A percentile compares a stretch with the other conserved stretches of the same genome.
These are phyloP conservation scores for Spodoptera picta DNA, from an alignment of 2,888 invertebrate species.

Conservation along the genomic window DNA sequence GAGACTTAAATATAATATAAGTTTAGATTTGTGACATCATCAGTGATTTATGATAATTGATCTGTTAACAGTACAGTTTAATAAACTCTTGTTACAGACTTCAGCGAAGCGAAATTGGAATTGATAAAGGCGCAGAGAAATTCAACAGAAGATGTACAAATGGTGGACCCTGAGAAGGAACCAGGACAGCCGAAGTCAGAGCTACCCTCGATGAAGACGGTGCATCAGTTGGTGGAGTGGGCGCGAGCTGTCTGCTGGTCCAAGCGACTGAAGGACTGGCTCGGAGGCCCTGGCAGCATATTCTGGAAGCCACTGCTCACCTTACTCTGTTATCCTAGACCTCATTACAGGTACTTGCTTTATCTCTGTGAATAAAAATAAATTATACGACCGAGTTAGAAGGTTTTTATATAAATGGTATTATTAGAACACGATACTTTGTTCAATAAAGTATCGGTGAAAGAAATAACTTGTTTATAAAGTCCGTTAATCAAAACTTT, in stretches of 20 bases:
- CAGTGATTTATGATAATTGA: neutral
- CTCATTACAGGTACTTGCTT: slow-evolving; percentile 67
- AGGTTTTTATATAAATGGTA: too few species aligned
- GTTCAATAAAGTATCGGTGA: too few species aligned
- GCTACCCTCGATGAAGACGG: slow-evolving; percentile 72
- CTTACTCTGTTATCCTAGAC: slow-evolving; percentile 91
- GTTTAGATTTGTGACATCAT: too few species aligned
- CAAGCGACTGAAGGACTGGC: slow-evolving; percentile 95
- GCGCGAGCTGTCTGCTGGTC: slow-evolving; percentile 94
- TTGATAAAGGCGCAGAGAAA: slow-evolving; percentile 66
- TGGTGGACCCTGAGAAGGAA: slow-evolving; percentile 69
- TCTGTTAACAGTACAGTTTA: neutral
- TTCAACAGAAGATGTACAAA: slow-evolving; percentile 71
- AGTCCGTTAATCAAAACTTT: too few species aligned
- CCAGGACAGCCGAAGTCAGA: slow-evolving; percentile 55
- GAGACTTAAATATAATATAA: too few species aligned
- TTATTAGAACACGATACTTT: too few species aligned
- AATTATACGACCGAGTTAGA: too few species aligned
- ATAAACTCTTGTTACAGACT: slow-evolving; percentile 64
- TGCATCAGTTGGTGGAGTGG: slow-evolving; percentile 91
- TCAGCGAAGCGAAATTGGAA: slow-evolving; percentile 76
- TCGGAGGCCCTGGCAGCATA: slow-evolving; percentile 94
- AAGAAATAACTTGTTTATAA: too few species aligned
- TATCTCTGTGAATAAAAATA: too few species aligned
- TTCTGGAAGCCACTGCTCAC: slow-evolving; percentile 96